These are phyloP conservation scores for Archaeoteleia sp. DNA, from an alignment of 2,888 invertebrate species.

Conservation along the genomic window DNA sequence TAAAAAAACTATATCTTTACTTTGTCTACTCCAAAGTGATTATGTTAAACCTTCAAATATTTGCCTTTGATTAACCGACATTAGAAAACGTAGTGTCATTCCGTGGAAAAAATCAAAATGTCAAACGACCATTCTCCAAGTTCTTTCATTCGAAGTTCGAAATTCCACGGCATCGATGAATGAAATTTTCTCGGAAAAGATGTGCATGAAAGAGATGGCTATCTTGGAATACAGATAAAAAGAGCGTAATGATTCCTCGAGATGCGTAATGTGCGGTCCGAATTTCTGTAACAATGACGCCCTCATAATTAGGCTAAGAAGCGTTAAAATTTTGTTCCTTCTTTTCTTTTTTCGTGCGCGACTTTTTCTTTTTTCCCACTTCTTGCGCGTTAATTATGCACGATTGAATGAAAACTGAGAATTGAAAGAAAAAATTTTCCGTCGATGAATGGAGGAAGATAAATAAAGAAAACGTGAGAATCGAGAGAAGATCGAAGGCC, in stretches of 20 bases:
- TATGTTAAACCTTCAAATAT: too few relatives aligned
- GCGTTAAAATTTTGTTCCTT: too few relatives aligned
- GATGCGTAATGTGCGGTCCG: too few relatives aligned
- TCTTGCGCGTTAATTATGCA: slow-evolving; percentile 8
- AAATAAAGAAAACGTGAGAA: slow-evolving; percentile 56
- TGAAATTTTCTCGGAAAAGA: slow-evolving; percentile 1
- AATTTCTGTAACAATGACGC: too few relatives aligned
- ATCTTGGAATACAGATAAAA: neutral
- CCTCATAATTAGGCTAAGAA: too few relatives aligned
- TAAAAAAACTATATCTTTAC: too few relatives aligned
- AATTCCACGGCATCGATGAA: neutral
- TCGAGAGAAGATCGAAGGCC: slow-evolving; percentile 39
- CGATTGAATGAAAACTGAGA: slow-evolving; percentile 15
- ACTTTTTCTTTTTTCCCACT: neutral
- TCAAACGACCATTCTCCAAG: too few relatives aligned
- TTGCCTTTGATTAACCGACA: too few relatives aligned
- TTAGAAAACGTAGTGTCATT: too few relatives aligned
- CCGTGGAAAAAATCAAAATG: too few relatives aligned
- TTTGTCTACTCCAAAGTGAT: too few relatives aligned
- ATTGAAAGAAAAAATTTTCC: slow-evolving; percentile 38
- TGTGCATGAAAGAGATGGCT: neutral
- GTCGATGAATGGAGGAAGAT: slow-evolving; percentile 51
- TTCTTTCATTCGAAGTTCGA: neutral
- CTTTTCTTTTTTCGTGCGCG: neutral
- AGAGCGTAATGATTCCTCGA: neutral